These are phyloP conservation scores for Drosophila insularis DNA, from an alignment of 1,140 invertebrate species.

Conservation along the genomic window DNA sequence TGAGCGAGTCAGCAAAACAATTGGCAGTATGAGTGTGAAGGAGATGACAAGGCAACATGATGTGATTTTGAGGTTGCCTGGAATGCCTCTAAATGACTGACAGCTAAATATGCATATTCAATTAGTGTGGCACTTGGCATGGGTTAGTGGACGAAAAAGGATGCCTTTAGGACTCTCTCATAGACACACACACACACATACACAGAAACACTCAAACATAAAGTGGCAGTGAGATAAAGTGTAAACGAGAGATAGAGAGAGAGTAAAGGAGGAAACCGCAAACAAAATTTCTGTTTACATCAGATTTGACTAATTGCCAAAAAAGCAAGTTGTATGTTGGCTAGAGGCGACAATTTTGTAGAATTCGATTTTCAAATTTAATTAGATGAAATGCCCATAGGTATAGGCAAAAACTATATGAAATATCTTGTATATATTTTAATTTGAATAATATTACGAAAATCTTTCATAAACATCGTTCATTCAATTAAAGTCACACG, in stretches of 20 bases:
- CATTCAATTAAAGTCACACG: no score
- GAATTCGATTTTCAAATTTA: constrained; percentile 4
- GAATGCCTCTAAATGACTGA: constrained; percentile 40
- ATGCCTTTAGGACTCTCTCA: neutral
- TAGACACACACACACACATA: neutral
- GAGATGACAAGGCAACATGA: neutral
- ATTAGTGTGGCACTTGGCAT: constrained; percentile 30
- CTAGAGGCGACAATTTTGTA: constrained; percentile 1
- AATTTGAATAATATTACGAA: no score
- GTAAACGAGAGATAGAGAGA: neutral
- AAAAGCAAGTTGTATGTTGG: constrained; percentile 7
- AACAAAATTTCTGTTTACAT: constrained; percentile 29
- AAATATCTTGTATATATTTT: neutral
- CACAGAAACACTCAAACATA: neutral
- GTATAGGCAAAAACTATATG: neutral
- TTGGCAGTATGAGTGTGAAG: no score
- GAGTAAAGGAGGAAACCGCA: constrained; percentile 11
- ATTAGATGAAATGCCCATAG: neutral
- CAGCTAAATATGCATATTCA: constrained; percentile 58
- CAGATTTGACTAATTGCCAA: constrained; percentile 10
- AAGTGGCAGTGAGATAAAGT: neutral
- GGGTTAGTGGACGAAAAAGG: constrained; percentile 36
- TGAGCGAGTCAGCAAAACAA: neutral
- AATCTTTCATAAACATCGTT: no score
- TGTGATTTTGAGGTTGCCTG: constrained; percentile 8